These are phyloP conservation scores for Stramonita haemastoma DNA, from an alignment of 2,888 invertebrate genomes.

Conservation along the genomic window DNA sequence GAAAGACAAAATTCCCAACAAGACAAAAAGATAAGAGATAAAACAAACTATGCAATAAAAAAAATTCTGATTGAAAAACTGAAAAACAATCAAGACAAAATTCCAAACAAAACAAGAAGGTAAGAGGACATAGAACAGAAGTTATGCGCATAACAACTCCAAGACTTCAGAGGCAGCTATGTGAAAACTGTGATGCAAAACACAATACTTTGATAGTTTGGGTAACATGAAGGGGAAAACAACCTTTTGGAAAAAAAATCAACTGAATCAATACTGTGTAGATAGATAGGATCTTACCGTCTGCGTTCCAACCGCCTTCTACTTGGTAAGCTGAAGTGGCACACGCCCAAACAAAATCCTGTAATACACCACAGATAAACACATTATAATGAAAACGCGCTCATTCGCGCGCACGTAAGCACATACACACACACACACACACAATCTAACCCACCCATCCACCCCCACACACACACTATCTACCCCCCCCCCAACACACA, in stretches of 20 bases:
- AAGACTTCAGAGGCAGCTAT: neutral
- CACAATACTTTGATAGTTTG: too few species aligned
- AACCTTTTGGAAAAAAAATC: too few species aligned
- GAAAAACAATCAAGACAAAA: too few species aligned
- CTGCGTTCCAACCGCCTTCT: constrained; percentile 82
- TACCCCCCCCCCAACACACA: neutral
- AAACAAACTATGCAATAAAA: too few species aligned
- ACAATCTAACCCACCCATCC: neutral
- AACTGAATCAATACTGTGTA: neutral
- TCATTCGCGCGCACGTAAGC: neutral
- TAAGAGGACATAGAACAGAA: too few species aligned
- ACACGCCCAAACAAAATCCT: constrained; percentile 70
- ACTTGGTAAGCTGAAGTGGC: constrained; percentile 82
- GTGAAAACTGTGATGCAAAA: too few species aligned
- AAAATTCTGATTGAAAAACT: too few species aligned
- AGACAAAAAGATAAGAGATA: too few species aligned
- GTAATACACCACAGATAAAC: neutral
- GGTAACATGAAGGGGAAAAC: too few species aligned
- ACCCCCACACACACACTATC: neutral
- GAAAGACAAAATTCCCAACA: too few species aligned
- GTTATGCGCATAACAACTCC: too few species aligned
- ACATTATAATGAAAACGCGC: neutral
- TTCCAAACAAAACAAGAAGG: too few species aligned
- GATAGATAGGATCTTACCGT: constrained; percentile 76
- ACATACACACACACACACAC: neutral